Evolutionary conservation across 2,888 invertebrate species (phyloP), one percentile per base, ranked within the genome.

Genomic region (Habrosyne pyritoides): DNA sequence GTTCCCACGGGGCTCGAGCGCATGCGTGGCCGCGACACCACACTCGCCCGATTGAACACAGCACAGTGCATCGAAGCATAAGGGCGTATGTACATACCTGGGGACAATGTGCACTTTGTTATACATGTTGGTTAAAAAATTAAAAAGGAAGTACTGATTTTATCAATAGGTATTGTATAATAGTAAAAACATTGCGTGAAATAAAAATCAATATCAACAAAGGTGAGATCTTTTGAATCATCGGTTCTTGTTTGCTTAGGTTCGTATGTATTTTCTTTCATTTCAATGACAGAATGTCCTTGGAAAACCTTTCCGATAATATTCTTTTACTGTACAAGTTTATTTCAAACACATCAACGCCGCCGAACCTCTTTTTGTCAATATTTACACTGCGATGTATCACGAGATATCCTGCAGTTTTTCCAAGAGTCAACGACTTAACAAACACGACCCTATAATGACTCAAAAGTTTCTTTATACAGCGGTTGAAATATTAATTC

Each of bases 1-100:
- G 61, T 79, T 80, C 79, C 77, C 82, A 81, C 80, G 80, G 73
- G 67, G 67, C 74, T 74, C 67, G 64, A 57, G 66, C 63, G 66
- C 70, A 61, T 61, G 56, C 52, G 58, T 57, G n/a, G 49, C 26
- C 55, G 52, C 60, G 30, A 52, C 33, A 50, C 26, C 53, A 54
- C 59, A 67, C 70, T 64, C 77, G 77, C 79, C 79, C 77, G 77
- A 42, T 42, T 54, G 68, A 67, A 77, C 73, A 73, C 76, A 59
- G 56, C 57, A 57, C 60, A 52, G 48, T 8, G 26, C 28, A 50
- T 5, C 12, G 24, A 47, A 54, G 53, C 8, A 36, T 8, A 49
- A 18, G 26, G 26, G 21, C 28, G 22, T 49, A 21, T 47, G 12
- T 22, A 28, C 28, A 18, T 28, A 18, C 28, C 18, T 14, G 28